Base-by-base conservation (phyloP, 2,888 invertebrate genomes). In the Drosophila mettleri region DNA sequence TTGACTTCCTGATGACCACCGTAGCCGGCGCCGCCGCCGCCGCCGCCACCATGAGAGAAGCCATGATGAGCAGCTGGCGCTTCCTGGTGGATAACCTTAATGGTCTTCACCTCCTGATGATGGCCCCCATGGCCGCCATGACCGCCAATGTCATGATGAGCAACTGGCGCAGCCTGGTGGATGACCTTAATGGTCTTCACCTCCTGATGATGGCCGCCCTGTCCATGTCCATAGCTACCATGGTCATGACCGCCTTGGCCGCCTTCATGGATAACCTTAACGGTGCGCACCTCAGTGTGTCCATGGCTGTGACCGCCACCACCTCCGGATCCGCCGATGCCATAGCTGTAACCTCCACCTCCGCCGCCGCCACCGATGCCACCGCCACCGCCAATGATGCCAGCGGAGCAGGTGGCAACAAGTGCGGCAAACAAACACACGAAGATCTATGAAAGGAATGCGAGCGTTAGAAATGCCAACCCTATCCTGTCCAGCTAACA, bases 381-480 rank as follows among this genome's bases (percentile, higher is more conserved):
- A 3, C 81, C 71, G 12, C 75, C 68, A 6, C 84, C 80, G 4
- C 85, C 71, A 41, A 86, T 71, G 41, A 86, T 65, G 45, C 85
- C 88, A 24, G 88, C 86, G 20, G 86, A 76, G 48, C 85, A 54
- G 71, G 76, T 83, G 66, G 84, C 84, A 52, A 82, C 72, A 41
- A 89, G 66, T 38, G 83, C 65, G 70, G 74, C 82, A 64, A 89
- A 74, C 59, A 86, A 41, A 72, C 86, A 86, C 64, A 86, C 82
- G 51, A 89, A 89, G 69, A 85, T 71, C 86, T 85, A 66, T 1
- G 31, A 20, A 24, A 12, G 10, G 29, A 16, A 33, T 20, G 31
- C 6, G 31, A 33, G 10, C 12, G 9, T 54, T 43, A 54, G 41
- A 9, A 16, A 10, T 10, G 38, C 10, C 22, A 8, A 18, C 4